A percentile compares a stretch with the other conserved stretches of the same genome.
Evolutionary conservation across 2,888 invertebrate genomes (phyloP).

Genomic region (Tineola bisselliella): DNA sequence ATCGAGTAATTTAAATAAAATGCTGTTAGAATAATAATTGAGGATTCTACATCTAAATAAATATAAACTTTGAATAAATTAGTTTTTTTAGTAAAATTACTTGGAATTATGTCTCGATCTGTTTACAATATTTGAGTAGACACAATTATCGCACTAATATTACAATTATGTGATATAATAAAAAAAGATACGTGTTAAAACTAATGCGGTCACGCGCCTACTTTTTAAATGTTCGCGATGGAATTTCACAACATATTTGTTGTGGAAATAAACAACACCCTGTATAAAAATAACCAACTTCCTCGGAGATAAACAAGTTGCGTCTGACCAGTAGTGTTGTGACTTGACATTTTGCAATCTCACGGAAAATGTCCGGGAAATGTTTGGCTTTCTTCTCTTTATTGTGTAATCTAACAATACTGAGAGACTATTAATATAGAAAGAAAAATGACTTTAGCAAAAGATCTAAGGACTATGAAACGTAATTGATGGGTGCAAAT

Average conservation of each 20-base stretch:
- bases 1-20: no score
- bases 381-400: background rate
- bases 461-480: background rate
- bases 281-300: background rate
- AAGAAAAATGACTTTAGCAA: background rate
- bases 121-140: no score
- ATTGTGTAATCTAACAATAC: background rate
- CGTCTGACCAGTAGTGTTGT: background rate
- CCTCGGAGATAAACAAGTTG: background rate
- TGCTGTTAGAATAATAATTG: no score
- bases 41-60: no score
- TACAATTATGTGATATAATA: no score
- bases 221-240: background rate
- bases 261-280: background rate
- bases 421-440: background rate
- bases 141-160: no score
- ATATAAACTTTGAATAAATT: no score
- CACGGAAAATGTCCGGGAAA: background rate
- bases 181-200: background rate
- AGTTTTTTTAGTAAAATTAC: no score
- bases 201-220: background rate
- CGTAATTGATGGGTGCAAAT: no score
- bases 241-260: background rate
- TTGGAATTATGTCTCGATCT: no score
- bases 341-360: background rate